Evolutionary conservation across 2,888 invertebrate genomes (phyloP), one percentile per base, ranked within the genome.

Genomic region (Melanchra persicariae): DNA sequence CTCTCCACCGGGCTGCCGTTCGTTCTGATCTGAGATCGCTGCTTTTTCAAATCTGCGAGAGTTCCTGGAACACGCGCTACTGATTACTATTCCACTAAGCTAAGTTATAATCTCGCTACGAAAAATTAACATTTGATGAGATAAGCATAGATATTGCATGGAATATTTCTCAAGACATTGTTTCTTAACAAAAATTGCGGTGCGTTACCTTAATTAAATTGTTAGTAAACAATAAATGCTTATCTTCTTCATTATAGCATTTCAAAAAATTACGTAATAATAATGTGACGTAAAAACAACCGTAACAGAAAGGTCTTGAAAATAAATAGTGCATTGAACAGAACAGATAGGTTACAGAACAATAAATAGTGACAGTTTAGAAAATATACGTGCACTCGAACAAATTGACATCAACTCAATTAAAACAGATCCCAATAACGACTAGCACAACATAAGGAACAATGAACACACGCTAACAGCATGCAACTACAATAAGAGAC

Each of bases 1-100:
- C 89, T 95, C 82, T 96, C 96, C 5, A 95, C 94, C 0, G 96
- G 96, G 79, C 96, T 96, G 69, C 97, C 97, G 89, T 97, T 97
- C 4, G 95, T 96, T 86, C 98, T 96, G 86, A 98, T 98, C 88
- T 98, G 98, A 79, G 98, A 97, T 81, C 99, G 97, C 91, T 99
- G 98, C 93, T 99, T 99, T 96, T 99, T 99, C 92, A 99, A 96
- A 94, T 99, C 99, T 66, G 99, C 98, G 86, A 99, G 96, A 63
- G 99, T 99, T 86, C 98, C 97, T 96, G 94, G 60, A 95, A 95
- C 67, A 77, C 68, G 58, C 45, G 37, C 55, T 59, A 64, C 34
- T 79, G 60, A 79, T 85, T 72, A 87, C 70, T 64, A 70, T 68
- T 45, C 65, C 26, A 68, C 12, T 43, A n/a, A 22, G 22, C 58